These are phyloP conservation scores for Edolisoma coerulescens DNA, from an alignment of 2,113 vertebrate species.

Conservation along the genomic window DNA sequence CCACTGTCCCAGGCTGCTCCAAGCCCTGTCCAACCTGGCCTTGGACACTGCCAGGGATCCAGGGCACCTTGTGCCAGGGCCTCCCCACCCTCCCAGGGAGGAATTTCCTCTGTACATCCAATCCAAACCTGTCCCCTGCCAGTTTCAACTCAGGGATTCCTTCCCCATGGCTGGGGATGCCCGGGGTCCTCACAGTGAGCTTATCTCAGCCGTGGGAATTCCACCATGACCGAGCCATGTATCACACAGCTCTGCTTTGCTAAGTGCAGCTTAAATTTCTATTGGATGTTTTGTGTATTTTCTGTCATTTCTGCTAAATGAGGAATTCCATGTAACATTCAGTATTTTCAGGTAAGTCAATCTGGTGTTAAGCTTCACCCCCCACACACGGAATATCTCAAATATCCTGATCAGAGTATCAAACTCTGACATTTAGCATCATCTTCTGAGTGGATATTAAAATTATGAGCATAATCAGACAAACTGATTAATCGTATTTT, in stretches of 20 bases:
- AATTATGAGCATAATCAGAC: background rate
- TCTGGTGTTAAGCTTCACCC: background rate
- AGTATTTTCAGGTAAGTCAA: background rate
- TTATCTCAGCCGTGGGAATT: background rate
- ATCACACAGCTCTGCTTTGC: background rate
- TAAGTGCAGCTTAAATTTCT: background rate
- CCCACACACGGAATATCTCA: background rate
- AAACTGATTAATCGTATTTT: rapidly evolving
- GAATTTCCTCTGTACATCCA: background rate
- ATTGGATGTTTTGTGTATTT: background rate
- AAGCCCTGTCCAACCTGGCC: background rate
- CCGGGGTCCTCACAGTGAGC: background rate
- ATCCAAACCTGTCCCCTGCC: background rate
- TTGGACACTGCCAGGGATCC: background rate
- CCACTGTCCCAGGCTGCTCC: background rate
- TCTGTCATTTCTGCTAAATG: background rate
- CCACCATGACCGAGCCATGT: background rate
- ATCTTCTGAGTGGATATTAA: background rate
- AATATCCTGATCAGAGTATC: background rate
- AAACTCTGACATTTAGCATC: background rate
- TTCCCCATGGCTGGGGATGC: background rate
- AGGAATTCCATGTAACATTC: background rate
- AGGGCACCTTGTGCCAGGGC: background rate
- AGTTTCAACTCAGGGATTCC: background rate
- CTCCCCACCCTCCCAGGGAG: background rate